These are phyloP conservation scores for Drosophila quadrilineata DNA, from an alignment of 1,140 invertebrate genomes.

Conservation along the genomic window DNA sequence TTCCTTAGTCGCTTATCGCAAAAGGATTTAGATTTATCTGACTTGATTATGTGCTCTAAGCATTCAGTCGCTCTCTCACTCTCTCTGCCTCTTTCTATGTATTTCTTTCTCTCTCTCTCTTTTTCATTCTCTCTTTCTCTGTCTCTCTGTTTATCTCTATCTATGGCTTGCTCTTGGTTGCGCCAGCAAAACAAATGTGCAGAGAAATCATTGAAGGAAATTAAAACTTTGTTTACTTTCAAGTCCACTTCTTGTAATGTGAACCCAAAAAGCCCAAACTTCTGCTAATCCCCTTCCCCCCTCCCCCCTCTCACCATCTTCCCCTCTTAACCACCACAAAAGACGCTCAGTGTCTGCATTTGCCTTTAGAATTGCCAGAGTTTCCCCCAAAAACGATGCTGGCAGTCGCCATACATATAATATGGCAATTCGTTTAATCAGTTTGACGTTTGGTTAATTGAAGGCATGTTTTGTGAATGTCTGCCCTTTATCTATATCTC, in stretches of 20 bases:
- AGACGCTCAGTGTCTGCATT: too few species aligned
- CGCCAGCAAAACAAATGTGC: constrained; percentile 61
- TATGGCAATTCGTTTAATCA: constrained; percentile 60
- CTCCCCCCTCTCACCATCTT: neutral
- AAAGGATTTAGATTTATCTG: constrained; percentile 78
- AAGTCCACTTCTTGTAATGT: constrained; percentile 50
- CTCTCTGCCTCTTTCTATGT: too few species aligned
- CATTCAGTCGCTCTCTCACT: constrained; percentile 17
- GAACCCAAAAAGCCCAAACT: constrained; percentile 4
- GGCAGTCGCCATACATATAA: constrained; percentile 50
- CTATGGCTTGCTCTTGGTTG: neutral
- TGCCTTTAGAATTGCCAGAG: too few species aligned
- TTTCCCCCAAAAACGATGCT: too few species aligned
- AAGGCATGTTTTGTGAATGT: constrained; percentile 24
- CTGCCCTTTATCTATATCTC: too few species aligned
- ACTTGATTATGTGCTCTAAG: constrained; percentile 71
- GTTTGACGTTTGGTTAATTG: constrained; percentile 52
- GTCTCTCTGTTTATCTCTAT: neutral
- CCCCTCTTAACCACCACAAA: too few species aligned
- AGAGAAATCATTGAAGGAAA: constrained; percentile 77
- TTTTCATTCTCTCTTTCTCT: constrained; percentile 12
- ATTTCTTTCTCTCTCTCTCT: constrained; percentile 8
- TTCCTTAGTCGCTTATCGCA: constrained; percentile 74
- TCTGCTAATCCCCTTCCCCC: neutral
- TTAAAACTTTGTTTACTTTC: constrained; percentile 77